These are phyloP conservation scores for Micrasema longulum DNA, from an alignment of 1,140 invertebrate genomes.

Conservation along the genomic window DNA sequence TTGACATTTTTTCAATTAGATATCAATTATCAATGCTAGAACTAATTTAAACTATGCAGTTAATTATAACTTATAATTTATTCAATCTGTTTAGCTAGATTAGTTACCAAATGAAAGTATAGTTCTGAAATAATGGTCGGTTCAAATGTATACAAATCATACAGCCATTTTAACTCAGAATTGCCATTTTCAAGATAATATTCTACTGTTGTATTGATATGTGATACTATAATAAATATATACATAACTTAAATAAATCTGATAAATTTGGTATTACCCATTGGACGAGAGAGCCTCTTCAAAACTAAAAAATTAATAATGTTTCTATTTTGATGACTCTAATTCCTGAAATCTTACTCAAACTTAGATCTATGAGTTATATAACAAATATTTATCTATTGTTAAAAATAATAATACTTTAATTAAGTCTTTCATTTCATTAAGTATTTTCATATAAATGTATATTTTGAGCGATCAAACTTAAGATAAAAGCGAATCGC, in stretches of 20 bases:
- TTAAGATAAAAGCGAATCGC: background rate
- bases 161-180: too few relatives aligned
- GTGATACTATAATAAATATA: background rate
- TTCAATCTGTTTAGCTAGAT: too few relatives aligned
- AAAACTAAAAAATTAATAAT: background rate
- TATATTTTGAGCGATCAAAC: background rate
- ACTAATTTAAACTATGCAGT: too few relatives aligned
- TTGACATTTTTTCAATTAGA: too few relatives aligned
- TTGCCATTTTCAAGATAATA: too few relatives aligned
- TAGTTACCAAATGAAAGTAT: too few relatives aligned
- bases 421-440: slow-evolving; percentile 33
- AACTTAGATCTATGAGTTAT: slow-evolving; percentile 32
- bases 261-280: background rate
- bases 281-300: slow-evolving; percentile 25
- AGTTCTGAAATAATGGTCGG: too few relatives aligned
- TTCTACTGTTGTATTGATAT: background rate
- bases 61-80: too few relatives aligned
- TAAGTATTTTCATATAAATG: slow-evolving; percentile 9
- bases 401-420: slow-evolving; percentile 26
- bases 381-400: background rate
- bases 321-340: background rate
- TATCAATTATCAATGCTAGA: too few relatives aligned
- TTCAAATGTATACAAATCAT: too few relatives aligned
- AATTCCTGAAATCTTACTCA: background rate
- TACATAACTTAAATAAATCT: slow-evolving; percentile 1